Conservation (phyloP, 2,797 vertebrate genomes). For the Dipus sagitta region DNA sequence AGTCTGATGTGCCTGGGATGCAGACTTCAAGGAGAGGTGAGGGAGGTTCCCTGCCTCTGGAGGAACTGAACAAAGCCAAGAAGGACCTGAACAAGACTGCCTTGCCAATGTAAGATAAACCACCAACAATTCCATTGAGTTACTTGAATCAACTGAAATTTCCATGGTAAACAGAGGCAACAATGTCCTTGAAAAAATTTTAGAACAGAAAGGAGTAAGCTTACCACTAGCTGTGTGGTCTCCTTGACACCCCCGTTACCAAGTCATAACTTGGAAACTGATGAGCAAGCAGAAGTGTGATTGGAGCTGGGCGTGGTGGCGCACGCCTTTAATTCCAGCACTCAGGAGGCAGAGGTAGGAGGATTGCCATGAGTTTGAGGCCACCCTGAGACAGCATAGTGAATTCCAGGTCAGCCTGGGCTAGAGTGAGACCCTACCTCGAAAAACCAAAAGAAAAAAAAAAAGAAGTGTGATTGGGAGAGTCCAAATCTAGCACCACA, state of each 20-base stretch:
- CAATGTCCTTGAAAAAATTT: background rate
- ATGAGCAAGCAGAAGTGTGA: background rate
- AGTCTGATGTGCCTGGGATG: background rate
- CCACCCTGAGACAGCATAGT: no score
- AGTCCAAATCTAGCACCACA: background rate
- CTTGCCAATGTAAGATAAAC: background rate
- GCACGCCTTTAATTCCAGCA: no score
- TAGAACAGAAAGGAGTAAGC: background rate
- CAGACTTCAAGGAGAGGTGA: background rate
- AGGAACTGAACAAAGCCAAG: background rate
- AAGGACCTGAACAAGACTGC: background rate
- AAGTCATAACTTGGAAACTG: background rate
- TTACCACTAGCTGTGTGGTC: background rate
- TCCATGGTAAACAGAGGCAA: background rate
- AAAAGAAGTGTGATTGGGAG: background rate
- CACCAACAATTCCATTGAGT: background rate
- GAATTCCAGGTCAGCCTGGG: no score
- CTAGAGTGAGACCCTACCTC: no score
- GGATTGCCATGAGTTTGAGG: no score
- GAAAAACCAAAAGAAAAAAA: no score
- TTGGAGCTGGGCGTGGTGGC: no score
- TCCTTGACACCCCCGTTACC: fast-evolving
- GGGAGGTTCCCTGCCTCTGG: background rate
- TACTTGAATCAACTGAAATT: background rate
- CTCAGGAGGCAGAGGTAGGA: no score